Percentiles rank a stretch among this genome's conserved stretches.
Evolutionary conservation across 2,113 vertebrate genomes (phyloP).

Genomic region (Saguinus midas): DNA sequence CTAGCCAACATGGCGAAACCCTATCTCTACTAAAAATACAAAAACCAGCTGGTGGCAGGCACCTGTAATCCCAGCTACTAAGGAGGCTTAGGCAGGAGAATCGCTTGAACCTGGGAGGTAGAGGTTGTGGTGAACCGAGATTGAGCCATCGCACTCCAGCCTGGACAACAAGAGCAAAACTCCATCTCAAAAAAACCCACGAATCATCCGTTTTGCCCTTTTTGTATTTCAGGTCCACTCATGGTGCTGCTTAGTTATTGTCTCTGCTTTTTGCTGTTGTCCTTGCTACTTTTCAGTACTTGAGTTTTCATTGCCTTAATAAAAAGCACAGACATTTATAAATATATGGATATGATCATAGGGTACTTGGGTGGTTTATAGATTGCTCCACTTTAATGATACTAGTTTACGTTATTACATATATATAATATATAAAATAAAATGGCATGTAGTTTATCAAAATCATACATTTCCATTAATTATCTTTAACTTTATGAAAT

Average conservation of each 20-base stretch:
- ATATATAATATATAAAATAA: background rate
- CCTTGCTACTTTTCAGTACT: background rate
- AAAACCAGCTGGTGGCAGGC: too few species aligned
- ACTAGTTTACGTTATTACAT: background rate
- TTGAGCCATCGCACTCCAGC: too few species aligned
- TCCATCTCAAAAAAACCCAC: too few species aligned
- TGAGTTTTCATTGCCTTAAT: background rate
- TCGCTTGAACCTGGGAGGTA: too few species aligned
- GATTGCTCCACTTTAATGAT: background rate
- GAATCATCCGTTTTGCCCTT: background rate
- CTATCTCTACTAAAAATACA: too few species aligned
- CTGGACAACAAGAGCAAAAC: too few species aligned
- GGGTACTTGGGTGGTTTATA: background rate
- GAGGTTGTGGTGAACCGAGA: too few species aligned
- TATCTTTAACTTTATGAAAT: background rate
- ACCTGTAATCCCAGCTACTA: too few species aligned
- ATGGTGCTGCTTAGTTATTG: background rate
- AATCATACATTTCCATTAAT: background rate
- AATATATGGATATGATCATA: fast-evolving
- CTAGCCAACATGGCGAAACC: too few species aligned
- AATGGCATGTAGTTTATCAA: background rate
- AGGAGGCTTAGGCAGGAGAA: too few species aligned
- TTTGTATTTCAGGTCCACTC: background rate
- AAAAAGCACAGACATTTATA: background rate
- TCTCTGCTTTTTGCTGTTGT: background rate